Evolutionary conservation across 2,113 vertebrate genomes (phyloP).

Genomic region (Leucoraja erinaceus): DNA sequence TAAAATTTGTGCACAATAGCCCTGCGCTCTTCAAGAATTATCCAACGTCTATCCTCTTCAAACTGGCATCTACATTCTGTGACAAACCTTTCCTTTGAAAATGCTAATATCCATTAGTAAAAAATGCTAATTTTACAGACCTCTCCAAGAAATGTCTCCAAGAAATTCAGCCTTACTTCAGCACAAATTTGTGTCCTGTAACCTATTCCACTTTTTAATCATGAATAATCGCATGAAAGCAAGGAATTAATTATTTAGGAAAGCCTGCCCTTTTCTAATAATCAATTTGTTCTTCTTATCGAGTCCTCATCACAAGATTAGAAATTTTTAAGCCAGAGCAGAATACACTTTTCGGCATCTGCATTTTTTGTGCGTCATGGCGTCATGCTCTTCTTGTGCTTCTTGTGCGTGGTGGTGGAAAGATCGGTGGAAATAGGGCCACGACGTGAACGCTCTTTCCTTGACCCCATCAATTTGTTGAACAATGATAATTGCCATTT

Average conservation of each 20-base stretch:
- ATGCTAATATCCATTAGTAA: neutral
- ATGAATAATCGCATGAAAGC: neutral
- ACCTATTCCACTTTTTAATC: neutral
- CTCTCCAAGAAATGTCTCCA: neutral
- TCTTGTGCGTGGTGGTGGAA: too few species aligned
- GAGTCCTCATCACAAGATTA: too few species aligned
- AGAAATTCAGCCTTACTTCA: neutral
- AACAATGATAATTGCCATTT: neutral
- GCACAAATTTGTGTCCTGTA: neutral
- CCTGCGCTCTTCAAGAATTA: too few species aligned
- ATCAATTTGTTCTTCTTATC: too few species aligned
- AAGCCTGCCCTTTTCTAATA: neutral
- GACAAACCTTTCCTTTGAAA: neutral
- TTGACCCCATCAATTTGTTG: neutral
- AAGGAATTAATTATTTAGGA: neutral
- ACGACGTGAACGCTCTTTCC: too few species aligned
- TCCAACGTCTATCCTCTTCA: neutral
- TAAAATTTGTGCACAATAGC: too few species aligned
- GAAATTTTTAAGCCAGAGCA: too few species aligned
- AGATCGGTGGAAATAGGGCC: too few species aligned
- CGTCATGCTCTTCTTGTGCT: too few species aligned
- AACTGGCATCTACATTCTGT: neutral
- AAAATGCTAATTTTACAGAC: too few species aligned
- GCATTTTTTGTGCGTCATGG: too few species aligned
- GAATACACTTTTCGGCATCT: too few species aligned